Evolutionary conservation across 2,113 vertebrate species (phyloP), one percentile per base, ranked within the genome.

Genomic region (Columba janthina): DNA sequence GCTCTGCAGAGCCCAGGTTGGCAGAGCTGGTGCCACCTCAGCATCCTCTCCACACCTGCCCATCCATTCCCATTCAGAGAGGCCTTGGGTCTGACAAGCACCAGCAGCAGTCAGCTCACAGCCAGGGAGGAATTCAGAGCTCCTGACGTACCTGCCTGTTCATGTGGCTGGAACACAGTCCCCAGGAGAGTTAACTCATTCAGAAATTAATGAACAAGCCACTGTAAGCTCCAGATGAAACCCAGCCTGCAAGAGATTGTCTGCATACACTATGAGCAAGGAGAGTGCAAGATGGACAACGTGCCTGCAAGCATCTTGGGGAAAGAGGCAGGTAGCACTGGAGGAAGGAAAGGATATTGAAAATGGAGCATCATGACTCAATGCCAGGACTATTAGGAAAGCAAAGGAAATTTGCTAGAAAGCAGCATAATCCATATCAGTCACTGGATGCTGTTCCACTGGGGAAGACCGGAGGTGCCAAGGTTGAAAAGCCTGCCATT

Each of bases 301-400:
- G 16, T 21, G 78, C 54, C 85, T 40, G 85, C 69, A 34, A 31
- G 84, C 44, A 78, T 93, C 86, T 89, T 22, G 70, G 84, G 72
- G 85, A 66, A 76, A 76, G 69, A 77, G 66, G 80, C 31, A 89
- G 70, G 65, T 69, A 88, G 69, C 82, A 50, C 44, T 3, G 25
- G 85, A 44, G 78, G 28, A 69, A 80, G 56, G 70, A 85, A 29
- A 93, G 92, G 85, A 93, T 96, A 96, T 95, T 96, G 79, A 92
- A 96, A 96, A 26, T 83, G 48, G 83, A 51, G 36, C 60, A 89
- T 94, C 86, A 28, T 88, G 94, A 81, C 91, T 98, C 97, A 94
- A 79, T 95, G 97, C 91, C 96, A 97, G 34, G 75, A 53, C 73
- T 67, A 65, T 74, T 61, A 67, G 75, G 76, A 51, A 80, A 90